Base-by-base conservation (phyloP, 1,140 invertebrate species). In the Spodoptera litura region DNA sequence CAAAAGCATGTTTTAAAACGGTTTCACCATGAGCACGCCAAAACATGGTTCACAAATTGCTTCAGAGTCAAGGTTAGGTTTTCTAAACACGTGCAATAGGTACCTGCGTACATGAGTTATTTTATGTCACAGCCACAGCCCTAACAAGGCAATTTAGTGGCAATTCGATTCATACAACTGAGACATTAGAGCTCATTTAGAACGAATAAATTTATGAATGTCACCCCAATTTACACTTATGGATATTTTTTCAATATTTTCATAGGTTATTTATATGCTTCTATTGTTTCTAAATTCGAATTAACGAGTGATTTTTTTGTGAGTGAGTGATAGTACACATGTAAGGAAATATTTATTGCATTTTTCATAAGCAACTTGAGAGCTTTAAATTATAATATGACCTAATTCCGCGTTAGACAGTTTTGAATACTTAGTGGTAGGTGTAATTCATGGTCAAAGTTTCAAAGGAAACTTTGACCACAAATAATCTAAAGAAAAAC, bases 41-140 rank as follows among this genome's bases (percentile, higher is more conserved):
- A 10, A 27, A 49, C 49, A 52, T 56, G 13, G 6, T 71, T 71
- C 31, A 38, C 52, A 71, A 71, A 71, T 38, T 35, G n/a, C 53
- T 15, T 56, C 8, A 71, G 56, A 20, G 68, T 35, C 68, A 71
- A 71, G 68, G 68, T 56, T 38, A 8, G 31, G 27, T 71, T 56
- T 55, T 38, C 31, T 38, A 55, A 38, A 35, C 25, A 55, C 31
- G 52, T 8, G n/a, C 51, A 5, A 3, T 49, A 49, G n/a, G 10
- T 25, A 53, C 8, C 52, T 44, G 6, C 1, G 9, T 9, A 8
- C 35, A 8, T 6, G 38, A 0, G 9, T 6, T 44, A 44, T 44
- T 44, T 44, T 44, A 38, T 35, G 51, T 49, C 2, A 35, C 66
- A 70, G 25, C 51, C 2, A 35, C 66, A 70, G 25, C 51, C 66